These are phyloP conservation scores for Dryobotodes eremita DNA, from an alignment of 2,888 invertebrate species.

Conservation along the genomic window DNA sequence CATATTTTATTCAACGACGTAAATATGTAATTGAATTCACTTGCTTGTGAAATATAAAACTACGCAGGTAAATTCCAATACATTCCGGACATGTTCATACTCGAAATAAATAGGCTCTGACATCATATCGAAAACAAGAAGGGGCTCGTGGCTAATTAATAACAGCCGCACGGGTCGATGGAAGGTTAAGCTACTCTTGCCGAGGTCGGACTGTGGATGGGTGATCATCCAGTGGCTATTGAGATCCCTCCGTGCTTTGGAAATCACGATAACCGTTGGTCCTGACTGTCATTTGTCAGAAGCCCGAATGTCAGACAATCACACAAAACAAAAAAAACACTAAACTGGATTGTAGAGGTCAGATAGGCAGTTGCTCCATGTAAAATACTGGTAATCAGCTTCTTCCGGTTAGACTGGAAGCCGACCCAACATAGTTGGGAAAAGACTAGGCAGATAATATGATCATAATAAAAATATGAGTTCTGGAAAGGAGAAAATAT, in stretches of 20 bases:
- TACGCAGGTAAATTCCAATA: not conserved
- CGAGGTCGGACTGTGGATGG: not conserved
- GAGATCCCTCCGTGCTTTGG: not conserved
- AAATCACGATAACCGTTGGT: not conserved
- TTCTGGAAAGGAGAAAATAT: not conserved
- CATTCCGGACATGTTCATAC: not conserved
- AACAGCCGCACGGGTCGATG: not conserved
- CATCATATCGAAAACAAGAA: not conserved
- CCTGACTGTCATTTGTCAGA: not conserved
- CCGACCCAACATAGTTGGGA: not conserved
- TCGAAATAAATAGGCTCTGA: not conserved
- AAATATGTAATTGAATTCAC: slow-evolving; percentile 19
- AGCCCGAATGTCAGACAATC: not conserved
- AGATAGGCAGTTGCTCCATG: not conserved
- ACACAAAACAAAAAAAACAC: too few relatives aligned
- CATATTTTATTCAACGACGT: slow-evolving; percentile 29
- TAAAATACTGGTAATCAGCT: not conserved
- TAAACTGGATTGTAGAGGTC: not conserved
- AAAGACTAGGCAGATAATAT: not conserved
- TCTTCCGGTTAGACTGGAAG: not conserved
- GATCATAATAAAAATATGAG: not conserved
- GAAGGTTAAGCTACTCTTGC: not conserved
- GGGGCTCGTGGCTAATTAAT: not conserved
- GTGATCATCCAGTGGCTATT: not conserved
- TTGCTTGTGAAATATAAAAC: slow-evolving; percentile 18